Conservation (phyloP, 2,797 vertebrate species). For the Onychomys torridus region DNA sequence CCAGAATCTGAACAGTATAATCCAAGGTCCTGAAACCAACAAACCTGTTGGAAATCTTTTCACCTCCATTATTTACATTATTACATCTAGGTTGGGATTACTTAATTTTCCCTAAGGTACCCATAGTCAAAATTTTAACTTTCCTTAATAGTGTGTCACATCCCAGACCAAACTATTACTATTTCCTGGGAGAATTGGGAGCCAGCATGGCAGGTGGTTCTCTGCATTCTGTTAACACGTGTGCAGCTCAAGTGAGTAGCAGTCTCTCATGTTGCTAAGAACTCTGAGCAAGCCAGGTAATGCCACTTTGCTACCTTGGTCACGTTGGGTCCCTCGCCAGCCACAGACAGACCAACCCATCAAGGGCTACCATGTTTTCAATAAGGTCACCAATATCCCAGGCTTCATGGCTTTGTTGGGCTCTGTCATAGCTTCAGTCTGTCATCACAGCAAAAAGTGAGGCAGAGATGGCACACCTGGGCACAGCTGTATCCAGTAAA, state of each 20-base stretch:
- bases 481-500: too few relatives aligned
- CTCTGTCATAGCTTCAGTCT: neutral
- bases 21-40: neutral
- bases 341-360: too few relatives aligned
- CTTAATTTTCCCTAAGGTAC: neutral
- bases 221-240: neutral
- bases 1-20: neutral
- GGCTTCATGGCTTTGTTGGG: neutral
- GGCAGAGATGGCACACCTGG: neutral
- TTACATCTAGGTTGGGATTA: neutral
- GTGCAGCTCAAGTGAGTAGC: rapidly evolving
- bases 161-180: neutral
- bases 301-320: too few relatives aligned
- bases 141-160: neutral
- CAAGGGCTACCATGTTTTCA: neutral
- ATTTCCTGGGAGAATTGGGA: neutral
- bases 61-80: neutral
- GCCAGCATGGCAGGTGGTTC: neutral
- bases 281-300: too few relatives aligned
- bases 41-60: too few relatives aligned
- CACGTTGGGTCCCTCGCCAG: neutral
- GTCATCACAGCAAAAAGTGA: neutral
- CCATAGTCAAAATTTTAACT: neutral
- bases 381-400: neutral
- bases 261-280: neutral